Evolutionary conservation across 2,888 invertebrate species (phyloP).

Genomic region (Nemotelus pantherinus): DNA sequence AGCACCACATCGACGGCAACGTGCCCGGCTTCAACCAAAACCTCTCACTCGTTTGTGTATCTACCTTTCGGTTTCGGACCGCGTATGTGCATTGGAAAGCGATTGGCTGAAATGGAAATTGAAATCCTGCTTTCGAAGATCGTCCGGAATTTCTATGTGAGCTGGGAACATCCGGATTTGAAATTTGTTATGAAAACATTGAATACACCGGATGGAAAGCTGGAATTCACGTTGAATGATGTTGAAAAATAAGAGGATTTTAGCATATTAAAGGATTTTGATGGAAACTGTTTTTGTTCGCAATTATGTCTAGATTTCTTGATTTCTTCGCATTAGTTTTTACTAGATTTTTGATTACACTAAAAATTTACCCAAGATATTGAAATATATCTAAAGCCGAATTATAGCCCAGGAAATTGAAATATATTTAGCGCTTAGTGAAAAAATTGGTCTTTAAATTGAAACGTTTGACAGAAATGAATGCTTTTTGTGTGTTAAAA

Average conservation of each 20-base stretch:
- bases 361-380: not conserved
- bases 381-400: not conserved
- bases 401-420: not conserved
- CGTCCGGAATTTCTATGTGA: slow-evolving; percentile 59
- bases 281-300: not conserved
- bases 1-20: slow-evolving; percentile 44
- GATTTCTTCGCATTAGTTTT: not conserved
- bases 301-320: not conserved
- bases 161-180: slow-evolving; percentile 55
- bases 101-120: slow-evolving; percentile 80
- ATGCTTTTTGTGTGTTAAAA: no score
- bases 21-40: slow-evolving; percentile 51
- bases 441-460: no score
- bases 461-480: no score
- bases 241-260: not conserved
- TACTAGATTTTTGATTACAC: no score
- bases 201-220: slow-evolving; percentile 59
- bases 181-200: slow-evolving; percentile 59
- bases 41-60: slow-evolving; percentile 58
- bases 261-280: not conserved
- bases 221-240: slow-evolving; percentile 58
- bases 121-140: slow-evolving; percentile 67
- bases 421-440: no score
- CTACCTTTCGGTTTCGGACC: slow-evolving; percentile 78
- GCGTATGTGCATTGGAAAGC: slow-evolving; percentile 75